Percentiles rank a stretch among this genome's conserved stretches.
Conservation (phyloP, 1,140 invertebrate species). For the Zophobas morio region DNA sequence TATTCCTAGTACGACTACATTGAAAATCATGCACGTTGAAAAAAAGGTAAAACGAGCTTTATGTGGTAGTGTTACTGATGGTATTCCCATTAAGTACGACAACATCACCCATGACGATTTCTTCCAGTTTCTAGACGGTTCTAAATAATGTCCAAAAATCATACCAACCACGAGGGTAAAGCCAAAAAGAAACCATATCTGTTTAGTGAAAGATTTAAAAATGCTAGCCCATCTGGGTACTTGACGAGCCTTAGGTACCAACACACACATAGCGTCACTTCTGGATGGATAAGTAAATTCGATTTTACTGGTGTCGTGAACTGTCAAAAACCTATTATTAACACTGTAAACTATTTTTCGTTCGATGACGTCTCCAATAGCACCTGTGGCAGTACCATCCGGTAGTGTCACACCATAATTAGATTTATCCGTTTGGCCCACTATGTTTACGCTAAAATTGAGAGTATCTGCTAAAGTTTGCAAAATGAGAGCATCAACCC, state of each 20-base stretch:
- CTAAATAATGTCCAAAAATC: too few relatives aligned
- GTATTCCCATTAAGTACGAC: not conserved
- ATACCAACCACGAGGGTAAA: too few relatives aligned
- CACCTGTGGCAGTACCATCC: slow-evolving; percentile 63
- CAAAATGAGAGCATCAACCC: slow-evolving; percentile 63
- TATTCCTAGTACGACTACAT: slow-evolving; percentile 8
- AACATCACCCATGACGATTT: not conserved
- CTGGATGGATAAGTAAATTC: slow-evolving; percentile 63
- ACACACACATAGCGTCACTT: slow-evolving; percentile 66
- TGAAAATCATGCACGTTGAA: slow-evolving; percentile 8
- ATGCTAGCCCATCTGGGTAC: too few relatives aligned
- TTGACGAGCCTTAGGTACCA: slow-evolving; percentile 64
- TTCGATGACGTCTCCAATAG: slow-evolving; percentile 60
- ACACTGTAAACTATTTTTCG: slow-evolving; percentile 64
- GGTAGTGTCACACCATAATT: slow-evolving; percentile 60
- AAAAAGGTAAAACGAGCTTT: not conserved
- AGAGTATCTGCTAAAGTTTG: slow-evolving; percentile 59
- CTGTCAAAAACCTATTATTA: slow-evolving; percentile 64
- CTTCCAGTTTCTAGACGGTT: too few relatives aligned
- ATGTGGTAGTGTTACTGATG: not conserved
- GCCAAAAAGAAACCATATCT: too few relatives aligned
- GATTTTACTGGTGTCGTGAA: slow-evolving; percentile 59
- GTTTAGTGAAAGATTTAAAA: too few relatives aligned
- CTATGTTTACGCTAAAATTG: slow-evolving; percentile 62
- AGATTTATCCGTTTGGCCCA: slow-evolving; percentile 54